Percentiles rank a stretch among this genome's conserved stretches.
These are phyloP conservation scores for Willisornis vidua DNA, from an alignment of 2,113 vertebrate species.

Conservation along the genomic window DNA sequence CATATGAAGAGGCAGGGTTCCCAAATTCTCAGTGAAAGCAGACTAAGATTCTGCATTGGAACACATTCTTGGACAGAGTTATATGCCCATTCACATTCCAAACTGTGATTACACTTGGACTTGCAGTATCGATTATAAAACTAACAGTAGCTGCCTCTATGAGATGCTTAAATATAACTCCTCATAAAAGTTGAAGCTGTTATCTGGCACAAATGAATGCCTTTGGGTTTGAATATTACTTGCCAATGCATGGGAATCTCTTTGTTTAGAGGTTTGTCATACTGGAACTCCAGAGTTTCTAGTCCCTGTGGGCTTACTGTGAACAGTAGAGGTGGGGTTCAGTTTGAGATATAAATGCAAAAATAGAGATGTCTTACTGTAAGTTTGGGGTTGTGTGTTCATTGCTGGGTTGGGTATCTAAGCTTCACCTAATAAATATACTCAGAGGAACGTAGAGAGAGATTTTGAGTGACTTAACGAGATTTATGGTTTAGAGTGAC, in stretches of 20 bases:
- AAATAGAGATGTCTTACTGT: neutral
- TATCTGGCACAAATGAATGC: neutral
- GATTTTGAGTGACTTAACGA: neutral
- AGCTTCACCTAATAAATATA: neutral
- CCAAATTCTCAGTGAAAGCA: neutral
- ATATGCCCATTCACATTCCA: neutral
- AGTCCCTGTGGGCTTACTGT: neutral
- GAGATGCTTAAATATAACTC: neutral
- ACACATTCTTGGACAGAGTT: neutral
- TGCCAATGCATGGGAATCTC: neutral
- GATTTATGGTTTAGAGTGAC: neutral
- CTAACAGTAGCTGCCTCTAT: neutral
- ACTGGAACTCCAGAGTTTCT: neutral
- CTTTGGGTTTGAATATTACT: neutral
- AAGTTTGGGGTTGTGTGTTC: neutral
- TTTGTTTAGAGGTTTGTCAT: neutral
- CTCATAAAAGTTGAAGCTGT: neutral
- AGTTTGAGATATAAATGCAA: neutral
- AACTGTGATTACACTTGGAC: neutral
- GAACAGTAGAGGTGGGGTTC: neutral
- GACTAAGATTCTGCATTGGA: neutral
- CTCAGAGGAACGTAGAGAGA: neutral
- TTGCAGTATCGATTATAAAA: neutral
- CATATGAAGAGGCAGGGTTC: neutral
- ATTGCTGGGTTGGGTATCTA: neutral